phyloP scores from a whole-genome alignment of 2,113 vertebrate species.

The Plectropomus leopardus region DNA sequence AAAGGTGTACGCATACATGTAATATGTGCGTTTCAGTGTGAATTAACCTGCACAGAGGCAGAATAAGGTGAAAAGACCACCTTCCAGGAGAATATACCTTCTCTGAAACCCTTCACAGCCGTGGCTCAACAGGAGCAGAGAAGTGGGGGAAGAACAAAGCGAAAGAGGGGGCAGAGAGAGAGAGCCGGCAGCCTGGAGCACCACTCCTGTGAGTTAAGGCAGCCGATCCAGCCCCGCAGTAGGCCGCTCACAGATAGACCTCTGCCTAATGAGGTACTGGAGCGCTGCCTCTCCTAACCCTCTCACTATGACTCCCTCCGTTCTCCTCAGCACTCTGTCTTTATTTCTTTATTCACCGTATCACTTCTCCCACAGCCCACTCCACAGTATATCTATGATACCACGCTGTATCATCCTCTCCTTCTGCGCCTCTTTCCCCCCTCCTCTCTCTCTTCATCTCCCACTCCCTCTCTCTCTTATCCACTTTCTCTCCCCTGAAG shows the following conservation, averaged over 20 bases:
- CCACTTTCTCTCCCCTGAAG: slow-evolving; percentile 45
- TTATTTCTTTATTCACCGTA: slow-evolving; percentile 57
- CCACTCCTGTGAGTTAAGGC: slow-evolving; percentile 61
- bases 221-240: slow-evolving; percentile 54
- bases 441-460: neutral
- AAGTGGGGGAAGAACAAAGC: slow-evolving; percentile 61
- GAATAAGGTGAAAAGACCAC: slow-evolving; percentile 44
- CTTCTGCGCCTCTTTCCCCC: slow-evolving; percentile 14
- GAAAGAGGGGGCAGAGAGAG: slow-evolving; percentile 37
- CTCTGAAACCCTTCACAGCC: slow-evolving; percentile 45
- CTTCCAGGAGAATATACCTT: slow-evolving; percentile 49
- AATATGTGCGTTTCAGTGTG: neutral
- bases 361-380: slow-evolving; percentile 67
- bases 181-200: slow-evolving; percentile 56
- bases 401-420: slow-evolving; percentile 39
- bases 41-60: slow-evolving; percentile 28
- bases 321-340: slow-evolving; percentile 61
- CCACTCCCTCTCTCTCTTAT: slow-evolving; percentile 34
- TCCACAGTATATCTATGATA: slow-evolving; percentile 60
- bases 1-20: no score
- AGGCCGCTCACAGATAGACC: slow-evolving; percentile 60
- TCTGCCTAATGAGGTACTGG: slow-evolving; percentile 72
- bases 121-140: slow-evolving; percentile 44
- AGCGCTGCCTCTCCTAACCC: slow-evolving; percentile 63
- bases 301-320: slow-evolving; percentile 48